Evolutionary conservation across 2,113 vertebrate genomes (phyloP), one percentile per base, ranked within the genome.

Genomic region (Galeopterus variegatus): DNA sequence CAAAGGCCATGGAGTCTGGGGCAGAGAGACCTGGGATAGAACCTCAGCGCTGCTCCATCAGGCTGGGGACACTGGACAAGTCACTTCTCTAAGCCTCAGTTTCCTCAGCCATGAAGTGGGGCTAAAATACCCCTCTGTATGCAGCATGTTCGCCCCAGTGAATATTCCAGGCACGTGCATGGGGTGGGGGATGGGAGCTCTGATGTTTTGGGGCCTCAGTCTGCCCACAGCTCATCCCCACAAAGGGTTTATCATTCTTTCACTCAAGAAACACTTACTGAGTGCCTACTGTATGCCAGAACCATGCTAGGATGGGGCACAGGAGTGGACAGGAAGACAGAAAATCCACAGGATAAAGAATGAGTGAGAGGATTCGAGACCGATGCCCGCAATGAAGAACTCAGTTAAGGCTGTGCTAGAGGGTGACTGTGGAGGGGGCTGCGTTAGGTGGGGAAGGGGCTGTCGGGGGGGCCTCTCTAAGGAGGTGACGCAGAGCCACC

Each of bases 101-200:
- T 94, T 91, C 45, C 70, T 50, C 56, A 36, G 54, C 64, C 52
- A 13, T 9, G 64, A 58, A 65, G 6, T 14, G 77, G 60, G 83
- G 33, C 69, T 17, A 19, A 18, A 64, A 41, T 45, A 6, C 50
- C 48, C 21, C 26, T 33, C 41, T 23, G 33, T 1, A 1, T 0
- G 8, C 23, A 13, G 17, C 1, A 0, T 52, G 70, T 69, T 28
- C 58, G 54, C 12, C 62, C 3, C 65, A 52, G 45, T 14, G 79
- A 69, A n/a, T 52, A 36, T 45, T 36, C 81, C 60, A 31, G 81
- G 41, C 36, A 67, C 8, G 1, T 15, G 4, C 6, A 23, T 11
- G 31, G 67, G 52, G 19, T 0, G 1, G 9, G 48, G 10, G 41
- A 0, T 11, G 45, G 23, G 9, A 18, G 1, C 45, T 77, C 65